Base-by-base conservation (phyloP, 2,113 vertebrate genomes). In the Phoenicopterus ruber region DNA sequence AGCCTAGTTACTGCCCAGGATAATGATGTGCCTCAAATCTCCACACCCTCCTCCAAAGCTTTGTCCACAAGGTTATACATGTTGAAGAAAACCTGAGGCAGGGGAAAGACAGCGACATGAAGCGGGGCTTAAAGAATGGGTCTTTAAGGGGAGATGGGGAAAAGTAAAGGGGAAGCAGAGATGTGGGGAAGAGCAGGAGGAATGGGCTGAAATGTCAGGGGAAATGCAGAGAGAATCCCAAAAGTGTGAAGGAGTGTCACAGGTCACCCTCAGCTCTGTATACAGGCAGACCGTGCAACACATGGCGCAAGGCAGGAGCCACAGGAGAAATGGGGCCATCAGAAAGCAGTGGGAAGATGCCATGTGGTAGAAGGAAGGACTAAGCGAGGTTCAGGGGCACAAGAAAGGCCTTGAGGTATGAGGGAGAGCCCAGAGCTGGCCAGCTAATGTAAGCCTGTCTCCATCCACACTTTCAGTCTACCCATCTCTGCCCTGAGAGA, bases 371-470 rank as follows among this genome's bases (percentile, higher is more conserved):
- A 65, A n/a, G 25, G 13, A 83, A 65, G 11, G 29, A 73, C 49
- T 5, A 54, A 18, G 18, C 0, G 1, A 66, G 17, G 22, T 49
- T 73, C 40, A 79, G 28, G 32, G 59, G 3, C 24, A 49, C 24
- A 55, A 82, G 42, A n/a, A 82, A 76, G 57, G 4, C 44, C 14
- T 36, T 71, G 66, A 76, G 13, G 17, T 67, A 47, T 0, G 7
- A 93, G 25, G 44, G 18, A 47, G 8, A 42, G 26, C 18, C 28
- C 44, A 82, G 79, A 82, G 7, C 20, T 69, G 50, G 22, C 6
- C 0, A 2, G 34, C 9, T 66, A 79, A 49, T 21, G 50, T 2
- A 7, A 90, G 12, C 18, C 17, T 1, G 0, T 70, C 36, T 74
- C 49, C 58, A 77, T 34, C 50, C 22, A 34, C 7, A 15, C 20